These are phyloP conservation scores for Amaurobius ferox DNA, from an alignment of 2,888 invertebrate species.

Conservation along the genomic window DNA sequence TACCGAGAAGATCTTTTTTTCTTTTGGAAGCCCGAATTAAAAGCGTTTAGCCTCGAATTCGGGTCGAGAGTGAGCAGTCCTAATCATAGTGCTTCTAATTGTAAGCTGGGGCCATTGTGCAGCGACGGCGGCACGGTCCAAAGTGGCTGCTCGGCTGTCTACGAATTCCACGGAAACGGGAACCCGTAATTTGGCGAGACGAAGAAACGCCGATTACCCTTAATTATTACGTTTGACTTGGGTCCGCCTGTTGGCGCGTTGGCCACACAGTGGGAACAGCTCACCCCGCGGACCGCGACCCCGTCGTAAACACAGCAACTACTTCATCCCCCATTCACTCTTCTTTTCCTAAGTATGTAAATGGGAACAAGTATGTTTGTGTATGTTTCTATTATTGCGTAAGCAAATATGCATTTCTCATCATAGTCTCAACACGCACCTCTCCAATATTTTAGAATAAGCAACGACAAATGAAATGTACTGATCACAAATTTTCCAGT, in stretches of 20 bases:
- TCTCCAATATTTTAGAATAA: too few species aligned
- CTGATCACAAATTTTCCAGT: too few species aligned
- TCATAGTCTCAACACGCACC: too few species aligned
- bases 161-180: slow-evolving; percentile 6
- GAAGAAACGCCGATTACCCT: slow-evolving; percentile 18
- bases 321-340: background rate
- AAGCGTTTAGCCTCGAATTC: slow-evolving; percentile 6
- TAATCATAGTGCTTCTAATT: slow-evolving; percentile 16
- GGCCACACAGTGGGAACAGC: slow-evolving; percentile 13
- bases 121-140: background rate
- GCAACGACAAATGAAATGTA: too few species aligned
- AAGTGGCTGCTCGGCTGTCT: background rate
- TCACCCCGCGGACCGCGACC: background rate
- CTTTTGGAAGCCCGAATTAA: slow-evolving; percentile 1
- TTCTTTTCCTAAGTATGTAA: background rate
- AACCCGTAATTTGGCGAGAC: slow-evolving; percentile 14
- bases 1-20: background rate
- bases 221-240: slow-evolving; percentile 18
- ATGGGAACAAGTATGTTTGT: background rate
- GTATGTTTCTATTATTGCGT: background rate
- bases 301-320: slow-evolving; percentile 3
- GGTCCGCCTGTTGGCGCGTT: slow-evolving; percentile 10
- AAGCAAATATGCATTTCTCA: too few species aligned
- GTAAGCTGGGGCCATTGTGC: slow-evolving; percentile 15
- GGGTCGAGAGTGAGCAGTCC: slow-evolving; percentile 9